A percentile compares a stretch with the other conserved stretches of the same genome.
phyloP scores from a whole-genome alignment of 2,888 invertebrate genomes.

The Chelonus formosanus region DNA sequence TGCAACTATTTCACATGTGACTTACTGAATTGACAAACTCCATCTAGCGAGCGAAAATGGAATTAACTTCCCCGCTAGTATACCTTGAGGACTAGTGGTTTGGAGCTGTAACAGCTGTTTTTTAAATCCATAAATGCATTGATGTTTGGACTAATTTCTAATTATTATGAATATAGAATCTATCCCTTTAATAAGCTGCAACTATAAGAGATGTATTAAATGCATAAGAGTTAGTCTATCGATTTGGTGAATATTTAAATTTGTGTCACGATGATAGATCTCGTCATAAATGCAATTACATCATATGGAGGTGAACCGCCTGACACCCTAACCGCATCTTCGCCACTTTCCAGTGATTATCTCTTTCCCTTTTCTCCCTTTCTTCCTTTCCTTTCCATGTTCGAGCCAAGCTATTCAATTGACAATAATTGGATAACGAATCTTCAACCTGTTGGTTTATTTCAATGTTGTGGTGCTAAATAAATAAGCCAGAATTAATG shows the following conservation, averaged over 20 bases:
- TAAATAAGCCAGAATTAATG: too few relatives aligned
- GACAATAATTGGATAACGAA: conserved; percentile 2
- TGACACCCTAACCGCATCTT: conserved; percentile 29
- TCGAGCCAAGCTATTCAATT: not conserved
- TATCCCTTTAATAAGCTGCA: too few relatives aligned
- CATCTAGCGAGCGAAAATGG: too few relatives aligned
- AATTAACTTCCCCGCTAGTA: too few relatives aligned
- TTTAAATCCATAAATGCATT: too few relatives aligned
- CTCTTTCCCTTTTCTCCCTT: not conserved
- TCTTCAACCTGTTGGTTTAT: conserved; percentile 3
- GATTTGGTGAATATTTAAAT: conserved; percentile 19
- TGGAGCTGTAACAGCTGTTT: too few relatives aligned
- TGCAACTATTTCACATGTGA: not conserved
- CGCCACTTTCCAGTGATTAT: conserved; percentile 9
- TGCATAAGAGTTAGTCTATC: too few relatives aligned
- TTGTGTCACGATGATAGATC: conserved; percentile 17
- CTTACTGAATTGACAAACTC: not conserved
- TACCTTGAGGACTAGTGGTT: too few relatives aligned
- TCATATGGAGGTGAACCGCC: conserved; percentile 8
- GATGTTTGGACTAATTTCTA: too few relatives aligned
- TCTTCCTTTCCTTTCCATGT: not conserved
- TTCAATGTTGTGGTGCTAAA: not conserved
- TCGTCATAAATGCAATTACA: conserved; percentile 17
- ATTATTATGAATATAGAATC: too few relatives aligned
- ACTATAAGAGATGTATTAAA: too few relatives aligned